Base-by-base conservation (phyloP, 2,888 invertebrate genomes). In the Herminia tarsipennalis region DNA sequence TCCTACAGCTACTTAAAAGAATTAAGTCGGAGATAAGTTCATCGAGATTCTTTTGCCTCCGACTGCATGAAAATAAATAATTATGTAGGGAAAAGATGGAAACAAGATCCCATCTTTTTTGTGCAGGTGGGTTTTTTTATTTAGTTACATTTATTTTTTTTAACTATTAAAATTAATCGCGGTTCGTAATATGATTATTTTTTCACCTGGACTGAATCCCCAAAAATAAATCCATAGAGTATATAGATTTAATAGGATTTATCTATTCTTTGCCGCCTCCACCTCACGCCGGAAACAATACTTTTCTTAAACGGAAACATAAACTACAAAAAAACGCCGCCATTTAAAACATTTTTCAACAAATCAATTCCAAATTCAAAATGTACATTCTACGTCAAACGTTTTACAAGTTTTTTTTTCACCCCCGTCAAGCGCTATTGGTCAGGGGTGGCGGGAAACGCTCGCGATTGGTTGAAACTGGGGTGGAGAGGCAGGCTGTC, bases 381-480 rank as follows among this genome's bases (percentile, higher is more conserved):
- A 32, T 51, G 45, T 52, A 65, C 58, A 44, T 64, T 65, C 59
- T 37, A 37, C 51, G 64, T 66, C 64, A 48, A 56, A 49, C 51
- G 43, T 59, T 66, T 60, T 57, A 57, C 66, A 65, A 61, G 66
- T 50, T 55, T 50, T 55, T 58, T 73, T 63, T 70, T 62, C 68
- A 66, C 64, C 49, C 50, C 56, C 41, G 33, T 12, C 55, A 57
- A 56, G 56, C 10, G 12, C 49, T 58, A 66, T 70, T 68, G 70
- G 68, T 57, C 50, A 66, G 68, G 78, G 74, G 72, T 72, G 73
- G 64, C 56, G 56, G 46, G 33, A 65, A 70, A 51, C 69, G 54
- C 58, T 56, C 55, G 58, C 66, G 58, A 83, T 83, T 83, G 81
- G 84, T 57, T 65, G 77, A 58, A 69, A 62, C 56, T 58, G 55